These are phyloP conservation scores for Drosophila arizonae DNA, from an alignment of 1,140 invertebrate species.

Conservation along the genomic window DNA sequence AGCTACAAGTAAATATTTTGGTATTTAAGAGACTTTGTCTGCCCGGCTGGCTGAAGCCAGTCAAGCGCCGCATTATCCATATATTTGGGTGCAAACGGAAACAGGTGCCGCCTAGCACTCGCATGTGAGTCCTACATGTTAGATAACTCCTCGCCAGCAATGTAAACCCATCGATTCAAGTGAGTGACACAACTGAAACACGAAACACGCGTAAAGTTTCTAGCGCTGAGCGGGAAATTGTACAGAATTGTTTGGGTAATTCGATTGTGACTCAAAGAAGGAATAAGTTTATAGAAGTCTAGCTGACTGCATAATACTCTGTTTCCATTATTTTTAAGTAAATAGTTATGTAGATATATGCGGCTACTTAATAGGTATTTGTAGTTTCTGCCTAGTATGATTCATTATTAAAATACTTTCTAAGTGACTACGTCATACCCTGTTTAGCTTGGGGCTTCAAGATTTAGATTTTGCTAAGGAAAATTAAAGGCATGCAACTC, in stretches of 20 bases:
- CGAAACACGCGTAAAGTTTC: slow-evolving; percentile 39
- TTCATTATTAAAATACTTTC: no score
- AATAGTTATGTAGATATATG: neutral
- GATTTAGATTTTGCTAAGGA: no score
- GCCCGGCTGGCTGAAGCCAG: slow-evolving; percentile 4
- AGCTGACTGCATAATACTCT: neutral
- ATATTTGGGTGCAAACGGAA: slow-evolving; percentile 63
- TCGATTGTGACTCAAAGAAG: slow-evolving; percentile 51
- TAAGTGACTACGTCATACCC: no score
- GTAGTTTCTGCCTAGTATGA: no score
- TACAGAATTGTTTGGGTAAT: neutral
- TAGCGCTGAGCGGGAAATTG: slow-evolving; percentile 37
- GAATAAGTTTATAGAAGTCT: neutral
- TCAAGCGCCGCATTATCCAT: slow-evolving; percentile 37
- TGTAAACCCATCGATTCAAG: slow-evolving; percentile 33
- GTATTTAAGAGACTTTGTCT: slow-evolving; percentile 24
- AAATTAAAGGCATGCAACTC: no score
- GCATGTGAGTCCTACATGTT: slow-evolving; percentile 2
- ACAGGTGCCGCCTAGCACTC: slow-evolving; percentile 50
- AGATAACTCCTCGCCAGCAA: slow-evolving; percentile 9
- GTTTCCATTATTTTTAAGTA: neutral
- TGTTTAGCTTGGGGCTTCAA: no score
- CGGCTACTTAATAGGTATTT: no score
- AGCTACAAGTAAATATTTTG: slow-evolving; percentile 63
- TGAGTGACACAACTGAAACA: slow-evolving; percentile 58